A percentile compares a stretch with the other conserved stretches of the same genome.
Evolutionary conservation across 2,888 invertebrate genomes (phyloP).

Genomic region (Germaria angustata): DNA sequence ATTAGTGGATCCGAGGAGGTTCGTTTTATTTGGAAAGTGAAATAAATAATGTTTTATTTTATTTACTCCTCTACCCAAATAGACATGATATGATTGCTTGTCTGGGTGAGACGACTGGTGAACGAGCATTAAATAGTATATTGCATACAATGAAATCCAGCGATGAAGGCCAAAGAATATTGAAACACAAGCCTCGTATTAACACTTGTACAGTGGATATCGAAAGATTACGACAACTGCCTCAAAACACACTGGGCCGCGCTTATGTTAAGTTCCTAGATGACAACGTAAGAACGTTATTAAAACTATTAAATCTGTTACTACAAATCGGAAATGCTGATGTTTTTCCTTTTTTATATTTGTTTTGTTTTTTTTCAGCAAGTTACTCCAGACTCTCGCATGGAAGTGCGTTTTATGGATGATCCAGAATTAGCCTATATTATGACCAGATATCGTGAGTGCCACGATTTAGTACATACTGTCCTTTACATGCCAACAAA

Average conservation of each 20-base stretch:
- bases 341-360: not conserved
- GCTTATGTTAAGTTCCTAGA: slow-evolving; percentile 91
- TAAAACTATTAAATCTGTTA: not conserved
- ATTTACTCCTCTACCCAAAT: slow-evolving; percentile 60
- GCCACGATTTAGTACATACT: slow-evolving; percentile 97
- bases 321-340: not conserved
- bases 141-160: slow-evolving; percentile 87
- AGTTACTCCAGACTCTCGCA: slow-evolving; percentile 95
- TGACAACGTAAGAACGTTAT: slow-evolving; percentile 82
- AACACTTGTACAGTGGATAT: slow-evolving; percentile 91
- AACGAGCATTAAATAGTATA: slow-evolving; percentile 86
- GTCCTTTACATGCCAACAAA: slow-evolving; percentile 95
- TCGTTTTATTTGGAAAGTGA: not conserved
- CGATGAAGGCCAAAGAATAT: slow-evolving; percentile 88
- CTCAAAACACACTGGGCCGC: slow-evolving; percentile 91
- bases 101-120: slow-evolving; percentile 94
- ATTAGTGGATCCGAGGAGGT: slow-evolving; percentile 88
- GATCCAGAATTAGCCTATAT: slow-evolving; percentile 94
- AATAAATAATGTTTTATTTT: not conserved
- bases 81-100: slow-evolving; percentile 96
- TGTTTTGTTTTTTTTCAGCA: slow-evolving; percentile 78
- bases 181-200: slow-evolving; percentile 90
- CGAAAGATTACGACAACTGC: slow-evolving; percentile 85
- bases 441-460: slow-evolving; percentile 98
- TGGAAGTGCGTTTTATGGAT: slow-evolving; percentile 94